phyloP scores from a whole-genome alignment of 1,140 invertebrate genomes.

The Proctacanthus coquilletti region DNA sequence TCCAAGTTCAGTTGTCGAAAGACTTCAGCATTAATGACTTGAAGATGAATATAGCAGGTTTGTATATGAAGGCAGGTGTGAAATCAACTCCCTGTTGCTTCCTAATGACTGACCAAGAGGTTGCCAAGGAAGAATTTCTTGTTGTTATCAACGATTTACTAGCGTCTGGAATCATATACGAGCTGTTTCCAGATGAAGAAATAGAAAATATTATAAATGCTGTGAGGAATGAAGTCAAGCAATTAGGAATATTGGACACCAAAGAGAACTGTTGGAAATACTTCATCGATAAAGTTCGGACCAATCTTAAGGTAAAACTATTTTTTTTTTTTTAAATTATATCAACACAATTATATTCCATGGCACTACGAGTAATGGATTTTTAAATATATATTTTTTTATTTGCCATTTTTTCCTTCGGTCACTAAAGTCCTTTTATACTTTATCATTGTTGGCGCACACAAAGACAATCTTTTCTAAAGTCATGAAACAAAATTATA shows the following conservation, averaged over 20 bases:
- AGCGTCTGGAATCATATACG: conserved; percentile 85
- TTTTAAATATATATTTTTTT: no score
- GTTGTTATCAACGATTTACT: conserved; percentile 89
- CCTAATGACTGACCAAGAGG: conserved; percentile 87
- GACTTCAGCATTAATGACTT: conserved; percentile 75
- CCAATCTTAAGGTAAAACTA: conserved; percentile 40
- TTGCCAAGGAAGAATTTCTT: conserved; percentile 78
- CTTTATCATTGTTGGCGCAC: no score
- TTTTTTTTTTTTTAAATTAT: not conserved
- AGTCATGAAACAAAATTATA: not conserved
- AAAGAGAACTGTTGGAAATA: conserved; percentile 91
- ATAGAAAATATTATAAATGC: conserved; percentile 71
- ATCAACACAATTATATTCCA: no score
- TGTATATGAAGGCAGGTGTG: conserved; percentile 77
- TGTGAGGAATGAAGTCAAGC: conserved; percentile 63
- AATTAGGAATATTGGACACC: conserved; percentile 63
- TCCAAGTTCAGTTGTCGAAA: conserved; percentile 79
- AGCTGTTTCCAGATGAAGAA: conserved; percentile 82
- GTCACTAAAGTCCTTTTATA: no score
- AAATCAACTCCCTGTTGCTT: conserved; percentile 80
- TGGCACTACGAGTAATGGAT: no score
- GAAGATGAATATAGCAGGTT: conserved; percentile 60
- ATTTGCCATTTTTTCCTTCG: no score
- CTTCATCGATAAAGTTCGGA: conserved; percentile 80
- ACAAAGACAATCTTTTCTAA: no score